Evolutionary conservation across 2,797 vertebrate genomes (phyloP).

Genomic region (Tenualosa ilisha): DNA sequence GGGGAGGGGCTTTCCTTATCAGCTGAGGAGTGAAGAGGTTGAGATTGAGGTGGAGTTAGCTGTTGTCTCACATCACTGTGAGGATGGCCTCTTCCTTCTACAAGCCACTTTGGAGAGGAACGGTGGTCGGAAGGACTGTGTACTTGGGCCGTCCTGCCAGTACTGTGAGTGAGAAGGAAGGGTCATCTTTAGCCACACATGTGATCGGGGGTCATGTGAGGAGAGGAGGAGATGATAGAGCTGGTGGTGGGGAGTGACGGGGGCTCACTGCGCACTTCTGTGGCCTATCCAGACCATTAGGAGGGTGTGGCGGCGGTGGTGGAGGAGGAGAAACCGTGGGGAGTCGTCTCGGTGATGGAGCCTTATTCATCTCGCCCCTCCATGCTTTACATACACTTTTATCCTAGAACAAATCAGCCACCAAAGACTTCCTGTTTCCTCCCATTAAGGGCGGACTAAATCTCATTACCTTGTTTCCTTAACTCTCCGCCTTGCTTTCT

Average conservation of each 20-base stretch:
- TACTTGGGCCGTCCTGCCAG: neutral
- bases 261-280: neutral
- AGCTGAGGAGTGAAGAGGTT: constrained; percentile 7
- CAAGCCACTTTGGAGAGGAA: neutral
- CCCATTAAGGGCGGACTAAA: neutral
- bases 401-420: constrained; percentile 1
- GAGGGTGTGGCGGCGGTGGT: neutral
- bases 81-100: neutral
- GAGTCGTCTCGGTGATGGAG: neutral
- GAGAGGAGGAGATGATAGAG: neutral
- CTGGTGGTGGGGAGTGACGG: neutral
- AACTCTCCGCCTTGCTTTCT: neutral
- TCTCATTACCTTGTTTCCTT: constrained; percentile 9
- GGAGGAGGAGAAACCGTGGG: neutral
- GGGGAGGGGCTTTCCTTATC: constrained; percentile 1
- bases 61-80: neutral
- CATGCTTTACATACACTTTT: neutral
- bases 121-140: neutral
- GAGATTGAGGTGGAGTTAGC: neutral
- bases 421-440: constrained; percentile 11
- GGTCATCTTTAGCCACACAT: neutral
- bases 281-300: neutral
- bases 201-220: neutral
- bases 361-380: neutral
- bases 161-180: neutral